Percentiles rank a stretch among this genome's conserved stretches.
Evolutionary conservation across 35 echinoderm and acorn worm species (phyloP).

Genomic region (Ptychodera flava): DNA sequence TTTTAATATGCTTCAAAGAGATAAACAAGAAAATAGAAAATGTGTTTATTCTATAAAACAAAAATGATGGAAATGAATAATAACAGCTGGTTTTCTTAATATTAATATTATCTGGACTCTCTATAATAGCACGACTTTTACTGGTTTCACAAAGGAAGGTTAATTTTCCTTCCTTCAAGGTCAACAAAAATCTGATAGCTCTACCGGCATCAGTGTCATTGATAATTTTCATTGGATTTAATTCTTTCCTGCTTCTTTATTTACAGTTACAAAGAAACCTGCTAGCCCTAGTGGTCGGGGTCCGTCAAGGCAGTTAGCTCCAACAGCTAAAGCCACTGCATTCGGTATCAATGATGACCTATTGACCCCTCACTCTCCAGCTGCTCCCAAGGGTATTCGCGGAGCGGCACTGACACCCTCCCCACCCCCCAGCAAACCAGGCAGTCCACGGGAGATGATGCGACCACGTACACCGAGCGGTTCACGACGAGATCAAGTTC

Average conservation of each 20-base stretch:
- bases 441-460: constrained; percentile 30
- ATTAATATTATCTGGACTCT: no score
- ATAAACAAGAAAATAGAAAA: no score
- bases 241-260: neutral
- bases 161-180: no score
- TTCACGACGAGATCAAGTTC: neutral
- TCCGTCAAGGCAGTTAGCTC: constrained; percentile 52
- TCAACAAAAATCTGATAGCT: no score
- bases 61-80: no score
- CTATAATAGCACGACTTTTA: no score
- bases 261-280: neutral
- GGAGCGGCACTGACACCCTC: constrained; percentile 64
- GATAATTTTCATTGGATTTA: no score
- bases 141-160: no score
- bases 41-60: no score
- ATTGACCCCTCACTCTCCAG: neutral
- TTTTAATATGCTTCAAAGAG: no score
- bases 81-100: no score
- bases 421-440: constrained; percentile 73
- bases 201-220: no score
- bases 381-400: constrained; percentile 55
- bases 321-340: constrained; percentile 60
- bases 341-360: constrained; percentile 66
- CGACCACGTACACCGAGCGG: neutral
- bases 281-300: neutral